These are phyloP conservation scores for Lypha dubia DNA, from an alignment of 2,888 invertebrate genomes.

Conservation along the genomic window DNA sequence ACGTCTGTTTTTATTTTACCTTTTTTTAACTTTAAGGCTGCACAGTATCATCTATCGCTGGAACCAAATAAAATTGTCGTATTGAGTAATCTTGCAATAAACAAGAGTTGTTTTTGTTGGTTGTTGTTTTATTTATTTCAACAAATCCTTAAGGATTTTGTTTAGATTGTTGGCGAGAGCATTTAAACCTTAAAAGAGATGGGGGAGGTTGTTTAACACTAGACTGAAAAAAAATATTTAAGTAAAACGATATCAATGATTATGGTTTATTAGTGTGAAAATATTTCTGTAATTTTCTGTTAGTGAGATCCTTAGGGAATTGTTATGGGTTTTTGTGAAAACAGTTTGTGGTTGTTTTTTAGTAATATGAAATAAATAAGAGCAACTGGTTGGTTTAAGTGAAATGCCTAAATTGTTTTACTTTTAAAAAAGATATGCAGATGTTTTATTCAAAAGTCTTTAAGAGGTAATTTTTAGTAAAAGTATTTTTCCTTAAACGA, in stretches of 20 bases:
- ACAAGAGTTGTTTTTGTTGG: no score
- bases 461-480: no score
- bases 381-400: no score
- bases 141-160: conserved; percentile 64
- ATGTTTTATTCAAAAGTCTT: no score
- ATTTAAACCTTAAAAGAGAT: conserved; percentile 5
- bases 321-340: conserved; percentile 19
- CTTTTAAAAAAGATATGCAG: no score
- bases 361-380: no score
- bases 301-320: conserved; percentile 64
- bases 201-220: conserved; percentile 19
- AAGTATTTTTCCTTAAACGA: no score
- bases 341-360: conserved; percentile 18
- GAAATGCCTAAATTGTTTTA: no score
- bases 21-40: conserved; percentile 35
- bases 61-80: conserved; percentile 27
- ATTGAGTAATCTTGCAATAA: conserved; percentile 53
- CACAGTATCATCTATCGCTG: not conserved
- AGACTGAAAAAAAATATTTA: conserved; percentile 14
- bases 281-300: conserved; percentile 78
- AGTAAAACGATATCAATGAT: conserved; percentile 73
- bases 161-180: conserved; percentile 35
- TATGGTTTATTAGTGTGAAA: conserved; percentile 78
- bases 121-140: conserved; percentile 63
- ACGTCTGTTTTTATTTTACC: conserved; percentile 72